Percentiles rank a stretch among this genome's conserved stretches.
Conservation (phyloP, 92 coral and sea anemone genomes). For the Porites lobata region DNA sequence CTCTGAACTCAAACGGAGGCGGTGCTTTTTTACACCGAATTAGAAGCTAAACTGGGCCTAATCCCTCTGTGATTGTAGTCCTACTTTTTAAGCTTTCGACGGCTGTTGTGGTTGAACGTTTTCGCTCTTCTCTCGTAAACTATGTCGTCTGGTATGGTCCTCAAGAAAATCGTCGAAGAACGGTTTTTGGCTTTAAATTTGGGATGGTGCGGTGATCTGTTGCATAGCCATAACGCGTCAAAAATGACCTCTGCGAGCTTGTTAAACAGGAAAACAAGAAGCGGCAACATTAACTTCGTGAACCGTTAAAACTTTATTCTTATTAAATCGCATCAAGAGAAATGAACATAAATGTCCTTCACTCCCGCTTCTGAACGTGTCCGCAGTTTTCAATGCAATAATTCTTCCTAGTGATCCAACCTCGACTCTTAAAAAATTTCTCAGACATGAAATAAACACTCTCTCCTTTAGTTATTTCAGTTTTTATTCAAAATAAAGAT, state of each 20-base stretch:
- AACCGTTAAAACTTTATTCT: slow-evolving; percentile 27
- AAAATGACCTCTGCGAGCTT: slow-evolving; percentile 39
- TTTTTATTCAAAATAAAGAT: slow-evolving; percentile 74
- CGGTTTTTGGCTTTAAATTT: slow-evolving; percentile 1
- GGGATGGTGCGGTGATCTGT: not conserved
- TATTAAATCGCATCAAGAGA: not conserved
- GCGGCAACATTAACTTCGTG: slow-evolving; percentile 35
- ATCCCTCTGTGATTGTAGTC: not conserved
- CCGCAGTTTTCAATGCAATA: not conserved
- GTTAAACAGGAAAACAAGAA: slow-evolving; percentile 41
- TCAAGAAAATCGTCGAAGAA: not conserved
- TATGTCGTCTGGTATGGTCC: no score
- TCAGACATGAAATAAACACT: slow-evolving; percentile 81
- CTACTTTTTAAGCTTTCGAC: not conserved
- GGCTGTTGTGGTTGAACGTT: no score
- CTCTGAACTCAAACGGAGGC: not conserved
- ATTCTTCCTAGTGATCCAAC: not conserved
- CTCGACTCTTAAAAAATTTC: slow-evolving; percentile 19
- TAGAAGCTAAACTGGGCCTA: not conserved
- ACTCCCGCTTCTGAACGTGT: not conserved
- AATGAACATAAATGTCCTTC: not conserved
- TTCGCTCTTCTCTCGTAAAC: no score
- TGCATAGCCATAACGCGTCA: not conserved
- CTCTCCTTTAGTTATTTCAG: slow-evolving; percentile 60
- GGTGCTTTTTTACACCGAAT: not conserved